A percentile compares a stretch with the other conserved stretches of the same genome.
phyloP scores from a whole-genome alignment of 2,888 invertebrate genomes.

The Melinopterus prodromus region DNA sequence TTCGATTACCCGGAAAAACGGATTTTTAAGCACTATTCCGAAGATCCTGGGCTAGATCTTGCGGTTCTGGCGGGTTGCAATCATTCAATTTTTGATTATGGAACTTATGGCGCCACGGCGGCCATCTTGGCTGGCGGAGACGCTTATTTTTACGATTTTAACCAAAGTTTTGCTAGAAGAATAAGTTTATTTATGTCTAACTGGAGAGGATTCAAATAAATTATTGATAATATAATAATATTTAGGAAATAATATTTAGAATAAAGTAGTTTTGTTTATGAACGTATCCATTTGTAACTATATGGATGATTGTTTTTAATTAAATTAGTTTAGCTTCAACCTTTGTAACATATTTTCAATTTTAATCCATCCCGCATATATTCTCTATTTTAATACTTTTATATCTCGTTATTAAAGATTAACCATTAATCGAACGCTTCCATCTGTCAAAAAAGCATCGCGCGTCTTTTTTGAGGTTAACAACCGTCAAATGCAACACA shows the following conservation, averaged over 20 bases:
- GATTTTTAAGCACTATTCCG: not conserved
- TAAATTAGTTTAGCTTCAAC: too few relatives aligned
- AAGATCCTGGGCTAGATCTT: not conserved
- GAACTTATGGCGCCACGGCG: not conserved
- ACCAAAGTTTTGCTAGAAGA: not conserved
- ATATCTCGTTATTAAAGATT: not conserved
- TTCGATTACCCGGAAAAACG: not conserved
- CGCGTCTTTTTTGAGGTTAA: not conserved
- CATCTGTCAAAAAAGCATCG: not conserved
- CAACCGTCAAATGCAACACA: not conserved
- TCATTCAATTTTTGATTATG: constrained; percentile 11
- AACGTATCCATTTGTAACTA: not conserved
- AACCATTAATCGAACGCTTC: not conserved
- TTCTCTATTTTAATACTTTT: too few relatives aligned
- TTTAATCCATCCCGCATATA: too few relatives aligned
- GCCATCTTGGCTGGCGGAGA: constrained; percentile 11
- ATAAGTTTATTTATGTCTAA: not conserved
- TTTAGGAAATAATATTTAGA: not conserved
- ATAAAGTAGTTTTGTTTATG: not conserved
- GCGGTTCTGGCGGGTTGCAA: constrained; percentile 10
- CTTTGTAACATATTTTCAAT: too few relatives aligned
- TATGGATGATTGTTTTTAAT: too few relatives aligned
- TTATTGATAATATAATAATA: not conserved
- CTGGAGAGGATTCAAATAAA: not conserved
- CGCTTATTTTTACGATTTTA: not conserved